Conservation (phyloP, 2,797 vertebrate species). For the Danio choprae region DNA sequence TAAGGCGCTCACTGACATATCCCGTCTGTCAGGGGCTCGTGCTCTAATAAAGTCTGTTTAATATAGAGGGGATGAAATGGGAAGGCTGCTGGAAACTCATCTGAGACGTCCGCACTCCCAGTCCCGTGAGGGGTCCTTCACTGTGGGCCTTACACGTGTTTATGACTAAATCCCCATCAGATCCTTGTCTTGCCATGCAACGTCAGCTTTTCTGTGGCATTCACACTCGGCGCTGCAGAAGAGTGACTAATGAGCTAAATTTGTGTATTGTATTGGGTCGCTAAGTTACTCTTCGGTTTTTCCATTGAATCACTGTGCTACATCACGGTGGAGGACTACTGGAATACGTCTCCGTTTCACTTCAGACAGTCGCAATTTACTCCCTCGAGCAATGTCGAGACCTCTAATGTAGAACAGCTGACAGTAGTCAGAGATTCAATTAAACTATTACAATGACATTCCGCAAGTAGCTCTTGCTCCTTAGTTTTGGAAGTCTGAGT, state of each 20-base stretch:
- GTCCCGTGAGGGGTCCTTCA: slow-evolving; percentile 48
- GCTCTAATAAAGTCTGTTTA: slow-evolving; percentile 73
- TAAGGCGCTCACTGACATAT: slow-evolving; percentile 72
- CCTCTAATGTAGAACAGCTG: slow-evolving; percentile 56
- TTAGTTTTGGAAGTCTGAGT: slow-evolving; percentile 15
- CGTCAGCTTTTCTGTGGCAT: slow-evolving; percentile 36
- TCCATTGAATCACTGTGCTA: slow-evolving; percentile 53
- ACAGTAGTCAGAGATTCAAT: slow-evolving; percentile 53
- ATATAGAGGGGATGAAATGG: slow-evolving; percentile 78
- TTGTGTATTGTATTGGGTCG: slow-evolving; percentile 50
- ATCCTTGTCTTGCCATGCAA: slow-evolving; percentile 13
- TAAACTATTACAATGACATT: slow-evolving; percentile 59
- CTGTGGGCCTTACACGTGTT: slow-evolving; percentile 40
- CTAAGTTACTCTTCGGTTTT: slow-evolving; percentile 49
- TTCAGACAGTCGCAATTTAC: slow-evolving; percentile 42
- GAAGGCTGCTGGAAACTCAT: slow-evolving; percentile 67
- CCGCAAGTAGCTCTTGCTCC: slow-evolving; percentile 42
- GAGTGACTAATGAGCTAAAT: slow-evolving; percentile 48
- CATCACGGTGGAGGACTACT: slow-evolving; percentile 46
- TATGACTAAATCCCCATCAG: slow-evolving; percentile 38
- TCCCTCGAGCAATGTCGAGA: slow-evolving; percentile 17
- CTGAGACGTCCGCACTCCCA: slow-evolving; percentile 64
- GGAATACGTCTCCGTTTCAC: slow-evolving; percentile 53
- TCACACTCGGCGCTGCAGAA: neutral
- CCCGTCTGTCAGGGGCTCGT: slow-evolving; percentile 73